Conservation (phyloP, 2,113 vertebrate species). For the Cryptotis parvus region DNA sequence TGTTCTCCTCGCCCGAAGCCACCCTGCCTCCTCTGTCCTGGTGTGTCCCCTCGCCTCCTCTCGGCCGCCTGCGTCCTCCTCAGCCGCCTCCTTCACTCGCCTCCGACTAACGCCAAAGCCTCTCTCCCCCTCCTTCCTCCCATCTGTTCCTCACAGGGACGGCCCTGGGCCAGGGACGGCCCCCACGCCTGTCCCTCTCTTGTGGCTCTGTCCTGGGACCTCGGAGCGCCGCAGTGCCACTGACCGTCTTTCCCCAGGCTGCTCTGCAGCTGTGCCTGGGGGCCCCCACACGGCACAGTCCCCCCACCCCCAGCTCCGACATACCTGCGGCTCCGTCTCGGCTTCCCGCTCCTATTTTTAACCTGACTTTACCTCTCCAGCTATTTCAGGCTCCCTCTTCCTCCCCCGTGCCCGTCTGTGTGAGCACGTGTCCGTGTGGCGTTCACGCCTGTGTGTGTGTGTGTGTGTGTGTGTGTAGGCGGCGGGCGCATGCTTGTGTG, state of each 20-base stretch:
- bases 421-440: constrained; percentile 60
- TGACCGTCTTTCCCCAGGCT: constrained; percentile 76
- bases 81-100: constrained; percentile 68
- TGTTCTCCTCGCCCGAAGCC: constrained; percentile 49
- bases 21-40: constrained; percentile 62
- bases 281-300: no score
- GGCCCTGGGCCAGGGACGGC: constrained; percentile 73
- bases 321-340: constrained; percentile 66
- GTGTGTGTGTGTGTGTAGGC: background rate
- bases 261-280: constrained; percentile 78
- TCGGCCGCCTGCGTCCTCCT: constrained; percentile 79
- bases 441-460: background rate
- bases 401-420: constrained; percentile 70
- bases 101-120: constrained; percentile 73
- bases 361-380: constrained; percentile 87
- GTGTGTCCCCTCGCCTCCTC: constrained; percentile 78
- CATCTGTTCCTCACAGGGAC: constrained; percentile 82
- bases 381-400: constrained; percentile 79
- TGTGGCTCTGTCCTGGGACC: constrained; percentile 69
- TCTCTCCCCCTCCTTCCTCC: constrained; percentile 71
- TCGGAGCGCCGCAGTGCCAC: constrained; percentile 59
- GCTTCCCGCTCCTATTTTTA: constrained; percentile 81
- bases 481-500: background rate
- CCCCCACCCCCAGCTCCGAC: constrained; percentile 56
- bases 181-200: constrained; percentile 74